Conservation (phyloP, 2,113 vertebrate genomes). For the Oophaga pumilio region DNA sequence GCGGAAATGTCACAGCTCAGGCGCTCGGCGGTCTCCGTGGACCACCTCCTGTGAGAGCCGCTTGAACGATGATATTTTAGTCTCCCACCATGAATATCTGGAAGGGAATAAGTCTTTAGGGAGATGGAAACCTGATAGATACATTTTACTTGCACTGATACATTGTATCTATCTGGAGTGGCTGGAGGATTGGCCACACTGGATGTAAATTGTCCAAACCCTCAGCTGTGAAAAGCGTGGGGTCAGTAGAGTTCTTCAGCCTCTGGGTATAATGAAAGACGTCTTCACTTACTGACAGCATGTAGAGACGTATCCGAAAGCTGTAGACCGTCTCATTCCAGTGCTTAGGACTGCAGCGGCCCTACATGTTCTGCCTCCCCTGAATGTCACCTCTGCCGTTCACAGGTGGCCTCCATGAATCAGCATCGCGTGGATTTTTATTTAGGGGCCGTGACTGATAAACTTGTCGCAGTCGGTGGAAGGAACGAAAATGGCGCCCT, state of each 20-base stretch:
- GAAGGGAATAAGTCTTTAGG: no score
- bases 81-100: no score
- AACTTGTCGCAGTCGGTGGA: constrained; percentile 91
- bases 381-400: neutral
- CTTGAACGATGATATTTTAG: no score
- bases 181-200: no score
- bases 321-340: neutral
- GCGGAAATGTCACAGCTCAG: no score
- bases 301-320: neutral
- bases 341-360: neutral
- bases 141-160: no score
- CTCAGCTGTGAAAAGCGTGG: no score
- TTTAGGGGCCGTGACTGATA: constrained; percentile 82
- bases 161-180: no score
- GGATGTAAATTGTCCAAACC: no score
- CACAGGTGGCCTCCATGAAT: constrained; percentile 89
- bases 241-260: neutral
- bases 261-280: neutral
- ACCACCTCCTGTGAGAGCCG: no score
- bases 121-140: no score
- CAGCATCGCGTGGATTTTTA: constrained; percentile 91
- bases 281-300: neutral
- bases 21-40: no score
- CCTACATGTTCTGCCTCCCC: neutral
- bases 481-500: constrained; percentile 86